Evolutionary conservation across 2,113 vertebrate species (phyloP).

Genomic region (Austrofundulus limnaeus): DNA sequence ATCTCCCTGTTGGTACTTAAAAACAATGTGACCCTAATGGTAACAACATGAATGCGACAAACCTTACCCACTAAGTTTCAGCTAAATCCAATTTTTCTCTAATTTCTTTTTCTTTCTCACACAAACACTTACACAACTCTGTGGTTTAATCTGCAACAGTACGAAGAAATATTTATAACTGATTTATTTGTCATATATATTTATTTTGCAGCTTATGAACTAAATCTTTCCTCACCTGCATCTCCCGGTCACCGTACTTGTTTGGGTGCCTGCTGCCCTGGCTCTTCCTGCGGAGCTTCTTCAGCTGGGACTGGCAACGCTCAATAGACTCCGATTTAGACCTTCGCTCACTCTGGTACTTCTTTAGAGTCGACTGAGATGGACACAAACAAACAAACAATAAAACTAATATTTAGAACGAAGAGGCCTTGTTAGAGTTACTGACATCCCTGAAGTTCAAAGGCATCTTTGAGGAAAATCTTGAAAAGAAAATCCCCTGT

Average conservation of each 20-base stretch:
- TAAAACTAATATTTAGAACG: not conserved
- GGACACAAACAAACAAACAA: not conserved
- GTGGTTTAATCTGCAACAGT: constrained; percentile 34
- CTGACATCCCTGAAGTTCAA: too few relatives aligned
- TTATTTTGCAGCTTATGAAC: constrained; percentile 12
- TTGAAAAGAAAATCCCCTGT: too few relatives aligned
- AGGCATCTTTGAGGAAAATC: too few relatives aligned
- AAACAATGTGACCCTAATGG: constrained; percentile 30
- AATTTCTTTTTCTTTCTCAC: constrained; percentile 54
- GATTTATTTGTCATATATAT: constrained; percentile 9
- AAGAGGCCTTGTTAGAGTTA: not conserved
- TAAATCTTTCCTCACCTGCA: constrained; percentile 76
- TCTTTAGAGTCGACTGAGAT: constrained; percentile 83
- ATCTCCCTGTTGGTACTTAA: not conserved
- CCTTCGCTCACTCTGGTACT: constrained; percentile 84
- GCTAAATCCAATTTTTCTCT: constrained; percentile 56
- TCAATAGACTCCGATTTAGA: constrained; percentile 84
- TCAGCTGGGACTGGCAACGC: constrained; percentile 85
- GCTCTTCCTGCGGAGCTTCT: constrained; percentile 85
- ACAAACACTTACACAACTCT: constrained; percentile 29
- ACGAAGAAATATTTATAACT: constrained; percentile 32
- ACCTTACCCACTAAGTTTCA: constrained; percentile 19
- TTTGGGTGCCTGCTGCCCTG: constrained; percentile 84
- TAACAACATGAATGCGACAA: constrained; percentile 2
- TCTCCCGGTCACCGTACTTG: constrained; percentile 87